A percentile compares a stretch with the other conserved stretches of the same genome.
These are phyloP conservation scores for Pica pica DNA, from an alignment of 2,113 vertebrate species.

Conservation along the genomic window DNA sequence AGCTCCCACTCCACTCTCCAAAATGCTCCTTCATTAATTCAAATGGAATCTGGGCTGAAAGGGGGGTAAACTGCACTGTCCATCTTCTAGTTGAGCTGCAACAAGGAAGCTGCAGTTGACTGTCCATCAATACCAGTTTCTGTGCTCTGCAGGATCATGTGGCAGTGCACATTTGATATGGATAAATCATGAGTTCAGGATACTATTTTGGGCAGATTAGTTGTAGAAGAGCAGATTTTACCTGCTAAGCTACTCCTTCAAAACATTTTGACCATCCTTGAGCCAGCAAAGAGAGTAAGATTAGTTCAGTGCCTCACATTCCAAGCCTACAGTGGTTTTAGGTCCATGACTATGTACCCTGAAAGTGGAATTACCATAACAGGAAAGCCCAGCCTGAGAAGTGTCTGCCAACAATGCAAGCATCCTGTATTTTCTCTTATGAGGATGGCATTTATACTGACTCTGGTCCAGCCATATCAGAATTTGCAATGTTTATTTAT, in stretches of 20 bases:
- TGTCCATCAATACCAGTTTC: neutral
- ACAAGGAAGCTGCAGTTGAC: neutral
- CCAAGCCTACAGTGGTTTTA: neutral
- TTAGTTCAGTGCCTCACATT: neutral
- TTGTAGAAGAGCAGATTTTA: neutral
- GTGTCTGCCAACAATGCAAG: neutral
- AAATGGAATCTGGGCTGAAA: neutral
- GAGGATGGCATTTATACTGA: neutral
- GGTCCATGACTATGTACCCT: neutral
- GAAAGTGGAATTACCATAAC: neutral
- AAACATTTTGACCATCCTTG: neutral
- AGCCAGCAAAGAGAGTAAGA: neutral
- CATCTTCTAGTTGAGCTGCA: neutral
- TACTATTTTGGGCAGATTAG: neutral
- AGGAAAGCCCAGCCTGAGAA: neutral
- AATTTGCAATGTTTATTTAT: slow-evolving; percentile 3
- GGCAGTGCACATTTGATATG: neutral
- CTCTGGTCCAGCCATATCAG: neutral
- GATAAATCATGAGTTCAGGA: neutral
- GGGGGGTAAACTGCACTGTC: neutral
- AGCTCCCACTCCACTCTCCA: neutral
- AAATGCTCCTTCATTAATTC: neutral
- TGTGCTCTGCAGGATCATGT: neutral
- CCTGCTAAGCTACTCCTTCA: neutral
- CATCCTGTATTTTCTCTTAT: neutral